These are phyloP conservation scores for Prionailurus viverrinus DNA, from an alignment of 2,113 vertebrate species.

Conservation along the genomic window DNA sequence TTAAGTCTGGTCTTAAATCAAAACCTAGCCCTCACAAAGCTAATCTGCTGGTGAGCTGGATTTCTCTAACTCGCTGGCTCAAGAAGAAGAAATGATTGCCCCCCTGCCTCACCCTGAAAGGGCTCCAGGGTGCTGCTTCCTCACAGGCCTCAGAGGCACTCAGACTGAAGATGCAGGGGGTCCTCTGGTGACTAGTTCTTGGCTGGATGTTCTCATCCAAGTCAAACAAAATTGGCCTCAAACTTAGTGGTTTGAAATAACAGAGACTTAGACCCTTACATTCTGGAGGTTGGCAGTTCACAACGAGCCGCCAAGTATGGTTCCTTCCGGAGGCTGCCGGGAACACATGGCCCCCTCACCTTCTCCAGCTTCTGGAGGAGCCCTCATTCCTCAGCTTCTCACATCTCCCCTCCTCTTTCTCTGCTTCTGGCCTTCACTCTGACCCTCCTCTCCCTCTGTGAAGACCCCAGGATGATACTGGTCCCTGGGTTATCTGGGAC, in stretches of 20 bases:
- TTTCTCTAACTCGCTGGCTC: neutral
- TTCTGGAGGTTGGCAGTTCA: neutral
- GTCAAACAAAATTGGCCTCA: neutral
- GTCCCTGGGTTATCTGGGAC: neutral
- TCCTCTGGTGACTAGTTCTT: conserved; percentile 42
- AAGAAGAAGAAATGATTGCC: neutral
- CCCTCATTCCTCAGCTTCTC: neutral
- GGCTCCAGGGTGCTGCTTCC: no score
- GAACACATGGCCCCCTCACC: neutral
- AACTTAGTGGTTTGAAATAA: neutral
- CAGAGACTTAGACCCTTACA: neutral
- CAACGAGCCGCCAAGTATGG: neutral
- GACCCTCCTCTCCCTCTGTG: neutral
- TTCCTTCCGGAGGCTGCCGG: neutral
- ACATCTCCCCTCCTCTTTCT: neutral
- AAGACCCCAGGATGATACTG: neutral
- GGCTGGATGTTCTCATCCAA: neutral
- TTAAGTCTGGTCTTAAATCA: neutral
- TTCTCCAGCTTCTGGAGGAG: neutral
- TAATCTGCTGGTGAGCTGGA: rapidly evolving
- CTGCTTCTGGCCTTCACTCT: neutral
- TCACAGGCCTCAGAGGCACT: neutral
- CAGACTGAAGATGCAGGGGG: neutral
- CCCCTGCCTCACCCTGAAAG: neutral
- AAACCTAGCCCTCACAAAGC: neutral